A percentile compares a stretch with the other conserved stretches of the same genome.
These are phyloP conservation scores for Pachypeltis micranthus DNA, from an alignment of 1,140 invertebrate genomes.

Conservation along the genomic window DNA sequence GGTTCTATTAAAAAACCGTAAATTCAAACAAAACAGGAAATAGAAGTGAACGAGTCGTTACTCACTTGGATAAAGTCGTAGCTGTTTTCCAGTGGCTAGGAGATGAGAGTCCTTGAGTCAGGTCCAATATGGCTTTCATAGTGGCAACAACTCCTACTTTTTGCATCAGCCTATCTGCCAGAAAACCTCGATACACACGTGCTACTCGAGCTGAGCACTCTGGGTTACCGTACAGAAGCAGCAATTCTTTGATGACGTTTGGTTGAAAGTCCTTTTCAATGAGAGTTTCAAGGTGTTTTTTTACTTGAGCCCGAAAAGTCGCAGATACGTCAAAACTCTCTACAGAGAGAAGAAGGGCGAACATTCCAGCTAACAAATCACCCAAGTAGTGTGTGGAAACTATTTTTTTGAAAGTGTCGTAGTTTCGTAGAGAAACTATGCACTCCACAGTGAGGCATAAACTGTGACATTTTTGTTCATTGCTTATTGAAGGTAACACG, in stretches of 20 bases:
- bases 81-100: slow-evolving; percentile 26
- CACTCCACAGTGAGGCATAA: slow-evolving; percentile 14
- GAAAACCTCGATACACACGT: neutral
- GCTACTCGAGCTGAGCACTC: neutral
- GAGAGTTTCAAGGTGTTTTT: slow-evolving; percentile 40
- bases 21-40: too few species aligned
- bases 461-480: slow-evolving; percentile 7
- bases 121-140: slow-evolving; percentile 31
- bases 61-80: slow-evolving; percentile 19
- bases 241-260: slow-evolving; percentile 52
- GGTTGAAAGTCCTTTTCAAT: slow-evolving; percentile 44
- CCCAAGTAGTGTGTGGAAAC: slow-evolving; percentile 36
- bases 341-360: slow-evolving; percentile 56
- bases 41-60: too few species aligned
- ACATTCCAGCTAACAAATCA: slow-evolving; percentile 48
- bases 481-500: slow-evolving; percentile 23
- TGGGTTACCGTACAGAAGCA: slow-evolving; percentile 47
- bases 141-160: slow-evolving; percentile 28
- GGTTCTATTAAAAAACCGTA: too few species aligned
- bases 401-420: slow-evolving; percentile 33
- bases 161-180: slow-evolving; percentile 14
- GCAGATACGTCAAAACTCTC: slow-evolving; percentile 39
- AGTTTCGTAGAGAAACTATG: slow-evolving; percentile 34
- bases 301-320: slow-evolving; percentile 42
- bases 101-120: slow-evolving; percentile 24